Evolutionary conservation across 2,797 vertebrate genomes (phyloP).

Genomic region (Tapirus indicus): DNA sequence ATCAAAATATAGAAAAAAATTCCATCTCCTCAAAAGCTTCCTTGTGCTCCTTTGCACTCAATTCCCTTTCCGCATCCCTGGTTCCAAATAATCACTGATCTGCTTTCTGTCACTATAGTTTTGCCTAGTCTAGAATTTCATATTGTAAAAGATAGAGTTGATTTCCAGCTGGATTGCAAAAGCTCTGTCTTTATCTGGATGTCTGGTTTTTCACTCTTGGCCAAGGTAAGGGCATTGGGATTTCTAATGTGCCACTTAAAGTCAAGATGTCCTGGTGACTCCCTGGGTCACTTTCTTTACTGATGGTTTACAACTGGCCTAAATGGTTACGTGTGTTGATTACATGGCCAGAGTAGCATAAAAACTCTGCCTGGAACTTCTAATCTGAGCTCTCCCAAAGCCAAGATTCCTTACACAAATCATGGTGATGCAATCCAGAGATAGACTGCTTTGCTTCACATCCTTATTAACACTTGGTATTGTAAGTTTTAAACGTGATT

Average conservation of each 20-base stretch:
- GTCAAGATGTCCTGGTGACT: not conserved
- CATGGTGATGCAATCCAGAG: constrained; percentile 15
- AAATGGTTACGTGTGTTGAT: constrained; percentile 25
- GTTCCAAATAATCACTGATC: not conserved
- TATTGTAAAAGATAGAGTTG: not conserved
- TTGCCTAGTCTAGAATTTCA: constrained; percentile 45
- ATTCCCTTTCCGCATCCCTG: not conserved
- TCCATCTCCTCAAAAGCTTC: constrained; percentile 35
- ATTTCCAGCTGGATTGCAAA: constrained; percentile 11
- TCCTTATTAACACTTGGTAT: constrained; percentile 1
- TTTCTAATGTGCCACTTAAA: constrained; percentile 23
- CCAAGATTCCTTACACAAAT: not conserved
- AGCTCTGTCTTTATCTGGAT: not conserved
- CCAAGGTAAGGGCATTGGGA: not conserved
- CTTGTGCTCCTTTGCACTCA: constrained; percentile 25
- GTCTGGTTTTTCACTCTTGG: constrained; percentile 31
- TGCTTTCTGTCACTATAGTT: constrained; percentile 12
- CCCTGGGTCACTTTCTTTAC: constrained; percentile 16
- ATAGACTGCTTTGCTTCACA: not conserved
- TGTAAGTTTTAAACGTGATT: not conserved
- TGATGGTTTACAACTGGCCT: not conserved
- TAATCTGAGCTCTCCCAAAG: constrained; percentile 45
- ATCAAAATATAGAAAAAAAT: constrained; percentile 46
- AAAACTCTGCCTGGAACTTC: constrained; percentile 29
- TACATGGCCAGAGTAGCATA: not conserved